Conservation (phyloP, 2,888 invertebrate species). For the Scrobipalpa costella region DNA sequence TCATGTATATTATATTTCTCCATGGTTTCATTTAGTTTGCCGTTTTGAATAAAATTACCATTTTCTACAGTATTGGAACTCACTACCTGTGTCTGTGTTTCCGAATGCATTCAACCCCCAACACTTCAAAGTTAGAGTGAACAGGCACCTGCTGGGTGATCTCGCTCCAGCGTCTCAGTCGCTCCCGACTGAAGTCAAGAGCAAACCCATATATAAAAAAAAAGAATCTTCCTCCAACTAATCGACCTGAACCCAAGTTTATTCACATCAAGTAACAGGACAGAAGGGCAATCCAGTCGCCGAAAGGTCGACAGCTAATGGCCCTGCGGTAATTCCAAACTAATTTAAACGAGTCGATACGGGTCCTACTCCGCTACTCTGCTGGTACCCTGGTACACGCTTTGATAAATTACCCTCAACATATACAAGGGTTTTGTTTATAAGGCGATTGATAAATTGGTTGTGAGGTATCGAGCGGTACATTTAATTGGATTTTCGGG, state of each 20-base stretch:
- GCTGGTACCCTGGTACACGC: conserved; percentile 24
- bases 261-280: conserved; percentile 14
- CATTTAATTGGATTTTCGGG: conserved; percentile 15
- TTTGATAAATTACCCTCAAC: conserved; percentile 34
- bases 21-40: too few species aligned
- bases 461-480: conserved; percentile 7
- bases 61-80: too few species aligned
- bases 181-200: too few species aligned
- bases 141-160: too few species aligned
- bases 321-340: conserved; percentile 32
- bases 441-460: conserved; percentile 21
- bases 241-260: conserved; percentile 2
- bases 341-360: conserved; percentile 31
- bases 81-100: too few species aligned
- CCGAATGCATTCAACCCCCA: too few species aligned
- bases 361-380: conserved; percentile 25
- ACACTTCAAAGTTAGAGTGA: too few species aligned
- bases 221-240: not conserved
- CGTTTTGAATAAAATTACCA: too few species aligned
- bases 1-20: not conserved
- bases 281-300: conserved; percentile 6
- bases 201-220: too few species aligned
- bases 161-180: too few species aligned
- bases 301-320: conserved; percentile 31
- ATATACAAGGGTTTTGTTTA: conserved; percentile 28